Percentiles rank a stretch among this genome's conserved stretches.
phyloP scores from a whole-genome alignment of 2,888 invertebrate species.

The Candidula unifasciata region DNA sequence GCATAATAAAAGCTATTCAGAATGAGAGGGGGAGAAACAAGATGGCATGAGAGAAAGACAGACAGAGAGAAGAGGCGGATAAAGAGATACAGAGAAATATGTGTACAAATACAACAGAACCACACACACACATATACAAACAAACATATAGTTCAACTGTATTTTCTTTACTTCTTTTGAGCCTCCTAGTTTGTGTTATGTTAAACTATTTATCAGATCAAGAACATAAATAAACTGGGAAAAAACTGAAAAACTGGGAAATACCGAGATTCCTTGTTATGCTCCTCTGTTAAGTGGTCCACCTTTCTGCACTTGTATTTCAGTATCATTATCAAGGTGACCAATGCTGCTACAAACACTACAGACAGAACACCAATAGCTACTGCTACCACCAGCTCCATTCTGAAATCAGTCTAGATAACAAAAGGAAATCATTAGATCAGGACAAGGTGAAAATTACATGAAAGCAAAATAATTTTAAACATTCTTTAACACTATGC shows the following conservation, averaged over 20 bases:
- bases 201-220: not conserved
- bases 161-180: not conserved
- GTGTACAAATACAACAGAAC: too few relatives aligned
- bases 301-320: constrained; percentile 79
- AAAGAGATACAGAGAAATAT: not conserved
- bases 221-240: not conserved
- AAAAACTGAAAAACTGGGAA: not conserved
- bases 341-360: constrained; percentile 84
- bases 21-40: too few relatives aligned
- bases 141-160: not conserved
- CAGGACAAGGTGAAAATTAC: too few relatives aligned
- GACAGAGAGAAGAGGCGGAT: not conserved
- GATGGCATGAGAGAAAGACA: not conserved
- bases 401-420: constrained; percentile 62
- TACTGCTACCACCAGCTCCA: constrained; percentile 85
- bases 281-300: constrained; percentile 70
- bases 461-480: too few relatives aligned
- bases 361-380: constrained; percentile 84
- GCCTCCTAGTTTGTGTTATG: too few relatives aligned
- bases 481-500: too few relatives aligned
- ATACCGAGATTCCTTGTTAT: constrained; percentile 69
- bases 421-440: too few relatives aligned
- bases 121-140: too few relatives aligned
- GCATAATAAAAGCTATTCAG: too few relatives aligned
- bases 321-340: constrained; percentile 83